Evolutionary conservation across 2,888 invertebrate species (phyloP).

Genomic region (Exocentrus adspersus): DNA sequence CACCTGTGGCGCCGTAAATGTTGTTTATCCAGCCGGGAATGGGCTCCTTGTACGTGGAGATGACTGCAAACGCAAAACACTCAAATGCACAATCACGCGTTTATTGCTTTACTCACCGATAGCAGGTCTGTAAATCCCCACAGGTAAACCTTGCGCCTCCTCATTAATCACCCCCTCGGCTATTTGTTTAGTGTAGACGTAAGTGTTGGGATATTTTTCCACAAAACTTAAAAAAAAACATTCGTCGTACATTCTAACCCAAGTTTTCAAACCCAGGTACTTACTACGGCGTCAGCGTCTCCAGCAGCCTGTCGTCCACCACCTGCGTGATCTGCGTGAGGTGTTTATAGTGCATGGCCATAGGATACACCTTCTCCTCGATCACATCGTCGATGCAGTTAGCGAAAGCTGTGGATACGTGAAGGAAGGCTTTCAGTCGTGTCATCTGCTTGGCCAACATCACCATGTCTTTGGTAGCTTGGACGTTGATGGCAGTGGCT

Average conservation of each 20-base stretch:
- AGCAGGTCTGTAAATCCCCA: constrained; percentile 85
- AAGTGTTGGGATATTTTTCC: constrained; percentile 86
- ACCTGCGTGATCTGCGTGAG: constrained; percentile 66
- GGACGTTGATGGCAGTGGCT: constrained; percentile 79
- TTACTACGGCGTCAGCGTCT: constrained; percentile 69
- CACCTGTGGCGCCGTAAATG: constrained; percentile 87
- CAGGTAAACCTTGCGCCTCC: constrained; percentile 76
- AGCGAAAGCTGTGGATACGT: constrained; percentile 71
- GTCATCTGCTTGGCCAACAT: constrained; percentile 73
- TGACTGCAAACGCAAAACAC: constrained; percentile 63
- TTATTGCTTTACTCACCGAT: too few relatives aligned
- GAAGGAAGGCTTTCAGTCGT: constrained; percentile 68
- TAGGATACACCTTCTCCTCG: constrained; percentile 68
- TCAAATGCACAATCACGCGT: too few relatives aligned
- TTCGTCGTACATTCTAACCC: too few relatives aligned
- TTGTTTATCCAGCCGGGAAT: constrained; percentile 90
- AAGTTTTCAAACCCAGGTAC: too few relatives aligned
- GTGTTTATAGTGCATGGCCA: constrained; percentile 66
- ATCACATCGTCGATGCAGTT: constrained; percentile 63
- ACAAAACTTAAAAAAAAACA: constrained; percentile 67
- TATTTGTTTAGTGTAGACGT: constrained; percentile 90
- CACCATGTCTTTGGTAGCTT: constrained; percentile 74
- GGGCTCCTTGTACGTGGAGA: constrained; percentile 78
- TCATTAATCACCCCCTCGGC: constrained; percentile 80
- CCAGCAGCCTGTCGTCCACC: constrained; percentile 65